A percentile compares a stretch with the other conserved stretches of the same genome.
phyloP scores from a whole-genome alignment of 2,113 vertebrate species.

The Columba livia region DNA sequence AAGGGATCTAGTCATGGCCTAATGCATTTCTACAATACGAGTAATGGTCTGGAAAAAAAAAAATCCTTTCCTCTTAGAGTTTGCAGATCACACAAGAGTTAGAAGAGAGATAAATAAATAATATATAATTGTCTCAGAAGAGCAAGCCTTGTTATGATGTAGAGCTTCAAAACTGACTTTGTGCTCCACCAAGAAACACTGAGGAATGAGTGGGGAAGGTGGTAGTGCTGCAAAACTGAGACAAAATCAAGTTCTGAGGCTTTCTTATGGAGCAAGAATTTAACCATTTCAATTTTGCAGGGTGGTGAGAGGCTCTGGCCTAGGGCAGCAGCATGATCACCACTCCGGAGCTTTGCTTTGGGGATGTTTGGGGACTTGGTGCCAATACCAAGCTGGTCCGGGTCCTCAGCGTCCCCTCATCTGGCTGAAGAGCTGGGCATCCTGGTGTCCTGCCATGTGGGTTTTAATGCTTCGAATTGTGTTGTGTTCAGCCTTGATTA shows the following conservation, averaged over 20 bases:
- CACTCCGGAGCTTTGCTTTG: accelerated
- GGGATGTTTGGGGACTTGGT: background rate
- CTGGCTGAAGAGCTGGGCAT: background rate
- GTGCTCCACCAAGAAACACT: background rate
- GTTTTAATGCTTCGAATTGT: background rate
- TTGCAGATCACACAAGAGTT: background rate
- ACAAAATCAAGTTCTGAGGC: background rate
- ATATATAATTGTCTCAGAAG: background rate
- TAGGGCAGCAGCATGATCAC: accelerated
- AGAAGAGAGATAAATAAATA: background rate
- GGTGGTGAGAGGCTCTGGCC: background rate
- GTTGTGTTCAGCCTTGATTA: background rate
- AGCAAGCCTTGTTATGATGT: background rate
- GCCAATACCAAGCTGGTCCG: background rate
- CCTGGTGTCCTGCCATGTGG: accelerated
- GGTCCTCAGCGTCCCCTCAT: background rate
- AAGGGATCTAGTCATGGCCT: background rate
- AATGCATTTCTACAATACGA: background rate
- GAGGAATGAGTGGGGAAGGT: background rate
- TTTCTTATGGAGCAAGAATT: background rate
- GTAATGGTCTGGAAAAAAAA: background rate
- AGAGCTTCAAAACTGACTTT: background rate
- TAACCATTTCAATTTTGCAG: background rate
- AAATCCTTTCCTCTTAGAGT: background rate
- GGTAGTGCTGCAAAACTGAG: background rate